phyloP scores from a whole-genome alignment of 92 coral and sea anemone genomes.

The Heteractis magnifica region DNA sequence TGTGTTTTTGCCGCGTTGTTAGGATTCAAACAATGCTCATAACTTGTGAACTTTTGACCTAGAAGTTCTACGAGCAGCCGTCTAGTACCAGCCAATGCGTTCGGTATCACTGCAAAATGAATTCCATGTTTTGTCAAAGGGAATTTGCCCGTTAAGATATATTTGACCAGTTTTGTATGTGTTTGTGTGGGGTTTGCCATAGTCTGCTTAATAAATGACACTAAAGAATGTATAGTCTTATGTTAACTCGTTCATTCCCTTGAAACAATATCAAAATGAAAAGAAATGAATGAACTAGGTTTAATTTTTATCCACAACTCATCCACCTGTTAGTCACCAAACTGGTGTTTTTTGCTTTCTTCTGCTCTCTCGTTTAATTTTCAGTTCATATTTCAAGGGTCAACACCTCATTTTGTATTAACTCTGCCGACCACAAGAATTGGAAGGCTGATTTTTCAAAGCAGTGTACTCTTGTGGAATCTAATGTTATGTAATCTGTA shows the following conservation, averaged over 20 bases:
- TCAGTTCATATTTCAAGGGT: not conserved
- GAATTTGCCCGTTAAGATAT: not conserved
- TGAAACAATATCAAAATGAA: not conserved
- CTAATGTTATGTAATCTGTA: not conserved
- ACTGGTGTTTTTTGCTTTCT: not conserved
- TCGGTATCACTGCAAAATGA: not conserved
- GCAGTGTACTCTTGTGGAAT: not conserved
- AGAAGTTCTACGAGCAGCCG: not conserved
- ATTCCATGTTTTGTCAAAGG: not conserved
- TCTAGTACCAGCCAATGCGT: not conserved
- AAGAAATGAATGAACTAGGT: not conserved
- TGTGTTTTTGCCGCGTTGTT: not conserved
- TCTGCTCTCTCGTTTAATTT: not conserved
- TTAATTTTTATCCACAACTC: not conserved
- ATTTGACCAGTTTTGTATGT: not conserved
- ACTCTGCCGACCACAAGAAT: not conserved
- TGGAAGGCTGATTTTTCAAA: not conserved
- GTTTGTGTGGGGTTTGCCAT: not conserved
- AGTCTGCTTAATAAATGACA: not conserved
- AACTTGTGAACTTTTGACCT: slow-evolving; percentile 5
- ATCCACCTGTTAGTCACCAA: not conserved
- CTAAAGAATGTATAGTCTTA: not conserved
- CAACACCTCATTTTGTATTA: not conserved
- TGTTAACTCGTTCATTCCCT: not conserved
- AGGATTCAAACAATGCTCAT: not conserved